Percentiles rank a stretch among this genome's conserved stretches.
phyloP scores from a whole-genome alignment of 2,113 vertebrate genomes.

The Podarcis cretensis region DNA sequence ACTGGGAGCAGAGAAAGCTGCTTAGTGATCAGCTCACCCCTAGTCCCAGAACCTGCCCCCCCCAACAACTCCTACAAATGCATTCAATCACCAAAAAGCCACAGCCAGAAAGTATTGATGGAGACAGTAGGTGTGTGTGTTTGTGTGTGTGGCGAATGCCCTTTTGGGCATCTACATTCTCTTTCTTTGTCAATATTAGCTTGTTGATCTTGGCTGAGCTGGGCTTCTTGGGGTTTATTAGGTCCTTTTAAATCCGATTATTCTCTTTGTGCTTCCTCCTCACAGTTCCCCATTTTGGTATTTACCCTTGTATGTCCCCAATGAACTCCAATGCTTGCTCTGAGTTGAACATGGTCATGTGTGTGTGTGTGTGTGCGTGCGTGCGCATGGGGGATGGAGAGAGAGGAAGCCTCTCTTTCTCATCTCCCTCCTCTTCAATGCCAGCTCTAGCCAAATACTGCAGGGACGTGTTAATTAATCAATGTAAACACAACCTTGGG shows the following conservation, averaged over 20 bases:
- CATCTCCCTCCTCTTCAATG: neutral
- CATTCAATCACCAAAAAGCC: neutral
- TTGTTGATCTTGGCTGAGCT: slow-evolving; percentile 48
- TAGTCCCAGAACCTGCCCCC: neutral
- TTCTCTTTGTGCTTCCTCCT: slow-evolving; percentile 20
- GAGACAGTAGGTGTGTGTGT: slow-evolving; percentile 11
- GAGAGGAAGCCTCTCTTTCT: neutral
- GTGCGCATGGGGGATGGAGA: neutral
- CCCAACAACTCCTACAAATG: neutral
- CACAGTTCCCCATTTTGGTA: slow-evolving; percentile 23
- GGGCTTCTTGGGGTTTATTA: slow-evolving; percentile 60
- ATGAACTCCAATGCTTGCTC: slow-evolving; percentile 30
- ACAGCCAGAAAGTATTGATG: slow-evolving; percentile 43
- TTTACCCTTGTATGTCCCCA: slow-evolving; percentile 62
- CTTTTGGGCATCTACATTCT: slow-evolving; percentile 1
- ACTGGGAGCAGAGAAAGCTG: neutral
- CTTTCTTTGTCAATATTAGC: slow-evolving; percentile 64
- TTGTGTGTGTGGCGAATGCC: neutral
- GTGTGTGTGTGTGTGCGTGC: neutral
- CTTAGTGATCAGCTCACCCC: neutral
- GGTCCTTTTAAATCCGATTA: slow-evolving; percentile 52
- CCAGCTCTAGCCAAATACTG: slow-evolving; percentile 33
- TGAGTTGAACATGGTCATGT: slow-evolving; percentile 15
- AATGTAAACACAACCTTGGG: slow-evolving; percentile 36
- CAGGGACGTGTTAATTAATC: slow-evolving; percentile 52